phyloP scores from a whole-genome alignment of 2,797 vertebrate genomes.

The Takifugu rubripes region DNA sequence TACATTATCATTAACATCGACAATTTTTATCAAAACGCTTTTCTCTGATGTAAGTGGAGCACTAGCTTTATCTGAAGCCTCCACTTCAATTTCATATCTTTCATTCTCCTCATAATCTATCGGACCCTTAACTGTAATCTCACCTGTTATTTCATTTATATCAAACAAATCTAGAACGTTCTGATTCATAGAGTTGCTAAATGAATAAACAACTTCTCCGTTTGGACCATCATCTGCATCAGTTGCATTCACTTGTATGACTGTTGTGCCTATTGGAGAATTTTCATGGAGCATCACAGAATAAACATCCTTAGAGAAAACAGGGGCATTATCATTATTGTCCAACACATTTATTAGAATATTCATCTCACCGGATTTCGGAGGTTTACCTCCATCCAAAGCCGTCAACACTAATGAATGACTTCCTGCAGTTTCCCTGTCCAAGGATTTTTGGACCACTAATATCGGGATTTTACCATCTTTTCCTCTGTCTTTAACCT shows the following conservation, averaged over 20 bases:
- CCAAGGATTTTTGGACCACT: slow-evolving; percentile 53
- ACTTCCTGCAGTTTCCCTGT: slow-evolving; percentile 37
- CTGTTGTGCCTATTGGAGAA: slow-evolving; percentile 33
- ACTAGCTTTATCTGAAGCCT: slow-evolving; percentile 56
- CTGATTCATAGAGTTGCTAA: slow-evolving; percentile 11
- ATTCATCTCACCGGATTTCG: slow-evolving; percentile 29
- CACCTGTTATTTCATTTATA: slow-evolving; percentile 35
- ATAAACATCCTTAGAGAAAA: slow-evolving; percentile 41
- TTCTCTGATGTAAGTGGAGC: slow-evolving; percentile 50
- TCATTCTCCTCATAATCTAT: slow-evolving; percentile 64
- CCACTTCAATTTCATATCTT: slow-evolving; percentile 62
- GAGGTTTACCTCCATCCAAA: slow-evolving; percentile 56
- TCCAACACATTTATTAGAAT: slow-evolving; percentile 52
- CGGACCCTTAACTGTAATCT: slow-evolving; percentile 47
- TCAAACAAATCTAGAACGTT: neutral
- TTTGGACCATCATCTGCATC: slow-evolving; percentile 52
- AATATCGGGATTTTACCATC: slow-evolving; percentile 65
- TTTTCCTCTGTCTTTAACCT: slow-evolving; percentile 48
- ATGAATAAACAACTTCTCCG: slow-evolving; percentile 40
- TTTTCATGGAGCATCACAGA: slow-evolving; percentile 50
- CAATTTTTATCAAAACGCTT: slow-evolving; percentile 49
- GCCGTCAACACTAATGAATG: slow-evolving; percentile 50
- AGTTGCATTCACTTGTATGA: slow-evolving; percentile 49
- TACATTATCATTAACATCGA: slow-evolving; percentile 69
- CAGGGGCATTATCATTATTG: slow-evolving; percentile 60